Conservation (phyloP, 2,888 invertebrate species). For the Drosophila subsilvestris region DNA sequence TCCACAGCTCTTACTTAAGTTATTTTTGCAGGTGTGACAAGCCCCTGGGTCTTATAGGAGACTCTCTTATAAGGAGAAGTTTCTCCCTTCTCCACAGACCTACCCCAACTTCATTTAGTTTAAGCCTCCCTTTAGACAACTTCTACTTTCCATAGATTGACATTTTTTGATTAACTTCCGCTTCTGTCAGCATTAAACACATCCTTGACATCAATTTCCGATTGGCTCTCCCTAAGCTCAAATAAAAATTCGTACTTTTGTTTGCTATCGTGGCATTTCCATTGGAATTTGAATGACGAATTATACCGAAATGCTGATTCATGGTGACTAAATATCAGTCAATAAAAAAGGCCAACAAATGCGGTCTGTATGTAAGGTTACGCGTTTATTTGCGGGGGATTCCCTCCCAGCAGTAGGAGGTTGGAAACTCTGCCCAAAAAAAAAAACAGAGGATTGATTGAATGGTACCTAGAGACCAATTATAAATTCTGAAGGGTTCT, state of each 20-base stretch:
- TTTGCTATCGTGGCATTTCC: slow-evolving; percentile 20
- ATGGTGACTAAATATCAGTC: slow-evolving; percentile 22
- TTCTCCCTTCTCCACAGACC: neutral
- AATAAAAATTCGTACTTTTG: slow-evolving; percentile 29
- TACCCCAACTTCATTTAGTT: neutral
- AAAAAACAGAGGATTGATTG: neutral
- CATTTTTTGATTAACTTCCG: slow-evolving; percentile 23
- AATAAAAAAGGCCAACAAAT: neutral
- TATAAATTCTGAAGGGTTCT: neutral
- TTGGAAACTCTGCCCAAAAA: neutral
- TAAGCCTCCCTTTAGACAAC: neutral
- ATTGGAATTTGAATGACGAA: slow-evolving; percentile 37
- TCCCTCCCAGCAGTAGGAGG: slow-evolving; percentile 21
- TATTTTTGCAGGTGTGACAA: too few species aligned
- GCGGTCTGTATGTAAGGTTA: slow-evolving; percentile 34
- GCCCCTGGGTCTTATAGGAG: neutral
- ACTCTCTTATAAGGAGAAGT: too few species aligned
- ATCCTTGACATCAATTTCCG: slow-evolving; percentile 39
- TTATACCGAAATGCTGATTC: slow-evolving; percentile 33
- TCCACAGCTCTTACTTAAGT: too few species aligned
- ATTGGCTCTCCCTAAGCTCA: slow-evolving; percentile 29
- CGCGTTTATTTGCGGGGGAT: slow-evolving; percentile 21
- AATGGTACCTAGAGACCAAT: neutral
- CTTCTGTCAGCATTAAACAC: slow-evolving; percentile 9
- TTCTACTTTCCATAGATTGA: neutral